Base-by-base conservation (phyloP, 2,888 invertebrate genomes). In the Dynastes grantii region DNA sequence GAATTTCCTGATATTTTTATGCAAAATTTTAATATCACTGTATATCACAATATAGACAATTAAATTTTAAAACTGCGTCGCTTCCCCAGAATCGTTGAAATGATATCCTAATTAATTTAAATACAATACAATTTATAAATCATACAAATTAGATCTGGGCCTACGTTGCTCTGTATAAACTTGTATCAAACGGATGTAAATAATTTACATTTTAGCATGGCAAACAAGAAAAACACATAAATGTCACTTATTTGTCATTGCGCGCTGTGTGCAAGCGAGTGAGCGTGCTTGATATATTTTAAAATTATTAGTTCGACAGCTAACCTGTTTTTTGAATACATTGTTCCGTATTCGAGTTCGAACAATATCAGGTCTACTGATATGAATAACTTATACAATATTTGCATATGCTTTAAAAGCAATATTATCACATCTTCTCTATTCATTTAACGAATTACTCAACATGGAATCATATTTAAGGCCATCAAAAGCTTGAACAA, bases 201-300 rank as follows among this genome's bases (percentile, higher is more conserved):
- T 61, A 27, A 75, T 75, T 75, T 61, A 75, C 73, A 75, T 75
- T 61, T 75, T 40, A 4, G 73, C 73, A 75, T 75, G 73, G 73
- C 73, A 49, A 75, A 61, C 73, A 61, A 75, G 61, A 75, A 61
- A 75, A 75, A 61, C 73, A 45, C 45, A 75, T 75, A 75, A 75
- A 75, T 61, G 73, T 75, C 73, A 75, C 61, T 75, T 61, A 61
- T 75, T 75, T 75, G 73, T 75, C 73, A 75, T 75, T 75, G 73
- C 27, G 27, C 61, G 40, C 9, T 1, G 13, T 73, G 73, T 40
- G 45, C 22, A 68, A 53, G 1, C 16, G 37, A 71, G 55, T 37
- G 71, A 32, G 49, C 49, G 61, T 61, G 45, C 32, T 32, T 32
- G 32, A 63, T 45, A 58, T 75, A 75, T 49, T 75, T 75, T 75